Conservation (phyloP, 2,113 vertebrate species). For the Microcebus jonahi region DNA sequence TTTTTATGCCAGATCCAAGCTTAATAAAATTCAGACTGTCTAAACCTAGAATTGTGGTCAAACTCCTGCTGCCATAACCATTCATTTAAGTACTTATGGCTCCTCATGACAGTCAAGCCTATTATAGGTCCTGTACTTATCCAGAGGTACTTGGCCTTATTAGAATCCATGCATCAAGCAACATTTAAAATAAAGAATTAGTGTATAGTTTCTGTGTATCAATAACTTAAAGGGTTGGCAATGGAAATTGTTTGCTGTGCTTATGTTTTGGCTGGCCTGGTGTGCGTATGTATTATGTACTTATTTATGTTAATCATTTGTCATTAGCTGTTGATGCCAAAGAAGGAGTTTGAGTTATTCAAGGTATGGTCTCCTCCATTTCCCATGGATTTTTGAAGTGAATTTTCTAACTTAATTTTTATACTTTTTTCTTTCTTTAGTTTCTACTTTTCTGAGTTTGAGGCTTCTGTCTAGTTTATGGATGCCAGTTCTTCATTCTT, state of each 20-base stretch:
- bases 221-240: not conserved
- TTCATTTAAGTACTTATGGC: not conserved
- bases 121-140: not conserved
- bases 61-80: not conserved
- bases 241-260: conserved; percentile 2
- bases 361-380: conserved; percentile 90
- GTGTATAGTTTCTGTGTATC: not conserved
- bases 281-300: not conserved
- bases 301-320: conserved; percentile 68
- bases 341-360: conserved; percentile 99
- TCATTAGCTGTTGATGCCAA: conserved; percentile 98
- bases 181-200: not conserved
- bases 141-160: not conserved
- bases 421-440: conserved; percentile 51
- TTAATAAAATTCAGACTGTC: not conserved
- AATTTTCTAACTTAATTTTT: conserved; percentile 51
- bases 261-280: not conserved
- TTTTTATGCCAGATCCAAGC: not conserved
- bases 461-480: not conserved
- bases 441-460: conserved; percentile 46
- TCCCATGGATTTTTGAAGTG: conserved; percentile 70
- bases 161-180: not conserved
- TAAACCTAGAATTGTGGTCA: not conserved
- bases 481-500: conserved; percentile 17
- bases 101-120: not conserved